Evolutionary conservation across 2,113 vertebrate genomes (phyloP).

Genomic region (Toxostoma redivivum): DNA sequence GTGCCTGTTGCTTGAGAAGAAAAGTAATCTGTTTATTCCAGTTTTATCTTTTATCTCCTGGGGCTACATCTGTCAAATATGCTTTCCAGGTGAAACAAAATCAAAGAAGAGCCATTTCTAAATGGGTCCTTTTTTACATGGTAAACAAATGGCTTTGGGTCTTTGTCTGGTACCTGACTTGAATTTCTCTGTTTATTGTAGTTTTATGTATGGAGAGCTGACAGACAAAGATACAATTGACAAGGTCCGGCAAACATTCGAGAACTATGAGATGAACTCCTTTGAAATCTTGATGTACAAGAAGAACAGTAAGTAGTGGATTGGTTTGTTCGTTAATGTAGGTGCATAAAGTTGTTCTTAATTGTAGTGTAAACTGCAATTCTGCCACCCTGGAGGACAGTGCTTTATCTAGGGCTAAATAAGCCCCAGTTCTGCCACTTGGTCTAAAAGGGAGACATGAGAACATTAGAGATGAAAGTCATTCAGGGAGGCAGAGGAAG

Average conservation of each 20-base stretch:
- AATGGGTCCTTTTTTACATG: background rate
- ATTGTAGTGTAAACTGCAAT: background rate
- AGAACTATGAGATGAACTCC: slow-evolving; percentile 95
- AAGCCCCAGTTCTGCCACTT: background rate
- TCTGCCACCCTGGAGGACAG: background rate
- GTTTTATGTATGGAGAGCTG: slow-evolving; percentile 97
- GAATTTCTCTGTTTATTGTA: slow-evolving; percentile 60
- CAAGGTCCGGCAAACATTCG: slow-evolving; percentile 91
- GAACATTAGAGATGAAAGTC: background rate
- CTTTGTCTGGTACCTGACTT: slow-evolving; percentile 5
- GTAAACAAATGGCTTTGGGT: background rate
- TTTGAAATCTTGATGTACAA: slow-evolving; percentile 99
- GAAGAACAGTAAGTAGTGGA: slow-evolving; percentile 90
- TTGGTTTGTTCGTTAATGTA: background rate
- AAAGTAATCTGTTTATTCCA: slow-evolving; percentile 26
- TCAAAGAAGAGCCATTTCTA: background rate
- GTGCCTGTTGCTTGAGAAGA: background rate
- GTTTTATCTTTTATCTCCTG: background rate
- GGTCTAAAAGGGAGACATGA: background rate
- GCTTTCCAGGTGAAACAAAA: slow-evolving; percentile 36
- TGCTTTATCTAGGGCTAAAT: background rate
- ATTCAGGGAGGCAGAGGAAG: background rate
- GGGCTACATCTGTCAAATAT: slow-evolving; percentile 9
- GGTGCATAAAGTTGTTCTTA: background rate
- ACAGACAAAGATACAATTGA: slow-evolving; percentile 90